Evolutionary conservation across 2,888 invertebrate species (phyloP).

Genomic region (Chironomus tentans): DNA sequence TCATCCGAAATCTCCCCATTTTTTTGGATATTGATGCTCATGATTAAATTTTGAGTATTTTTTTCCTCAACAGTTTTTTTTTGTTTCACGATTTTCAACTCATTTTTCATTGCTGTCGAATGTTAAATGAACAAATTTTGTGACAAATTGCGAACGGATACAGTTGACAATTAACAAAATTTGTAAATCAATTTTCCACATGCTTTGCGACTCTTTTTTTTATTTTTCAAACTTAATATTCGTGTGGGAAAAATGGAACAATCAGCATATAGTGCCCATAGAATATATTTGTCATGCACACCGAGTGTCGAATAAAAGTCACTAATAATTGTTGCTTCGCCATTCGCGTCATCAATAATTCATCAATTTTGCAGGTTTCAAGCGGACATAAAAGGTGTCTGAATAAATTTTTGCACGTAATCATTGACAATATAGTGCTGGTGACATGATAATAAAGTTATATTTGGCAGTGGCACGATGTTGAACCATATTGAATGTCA

Average conservation of each 20-base stretch:
- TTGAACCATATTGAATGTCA: background rate
- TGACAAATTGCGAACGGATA: conserved; percentile 24
- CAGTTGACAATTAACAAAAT: conserved; percentile 24
- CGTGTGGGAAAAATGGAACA: background rate
- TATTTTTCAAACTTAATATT: too few relatives aligned
- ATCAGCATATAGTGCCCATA: too few relatives aligned
- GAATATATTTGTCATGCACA: too few relatives aligned
- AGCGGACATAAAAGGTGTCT: background rate
- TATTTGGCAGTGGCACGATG: background rate
- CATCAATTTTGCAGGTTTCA: conserved; percentile 18
- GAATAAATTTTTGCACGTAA: conserved; percentile 9
- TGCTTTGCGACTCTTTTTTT: background rate
- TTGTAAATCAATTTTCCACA: conserved; percentile 25
- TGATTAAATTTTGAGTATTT: conserved; percentile 15
- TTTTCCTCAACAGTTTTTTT: background rate
- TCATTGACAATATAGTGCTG: background rate
- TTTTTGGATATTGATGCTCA: background rate
- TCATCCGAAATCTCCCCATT: background rate
- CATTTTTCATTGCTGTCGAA: background rate
- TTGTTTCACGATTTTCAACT: background rate
- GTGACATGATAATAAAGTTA: conserved; percentile 12
- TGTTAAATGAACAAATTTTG: conserved; percentile 16
- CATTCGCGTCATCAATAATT: conserved; percentile 15
- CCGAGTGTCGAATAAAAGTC: background rate
- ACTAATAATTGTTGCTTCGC: conserved; percentile 17